Evolutionary conservation across 1,140 invertebrate species (phyloP).

Genomic region (Eueides isabella): DNA sequence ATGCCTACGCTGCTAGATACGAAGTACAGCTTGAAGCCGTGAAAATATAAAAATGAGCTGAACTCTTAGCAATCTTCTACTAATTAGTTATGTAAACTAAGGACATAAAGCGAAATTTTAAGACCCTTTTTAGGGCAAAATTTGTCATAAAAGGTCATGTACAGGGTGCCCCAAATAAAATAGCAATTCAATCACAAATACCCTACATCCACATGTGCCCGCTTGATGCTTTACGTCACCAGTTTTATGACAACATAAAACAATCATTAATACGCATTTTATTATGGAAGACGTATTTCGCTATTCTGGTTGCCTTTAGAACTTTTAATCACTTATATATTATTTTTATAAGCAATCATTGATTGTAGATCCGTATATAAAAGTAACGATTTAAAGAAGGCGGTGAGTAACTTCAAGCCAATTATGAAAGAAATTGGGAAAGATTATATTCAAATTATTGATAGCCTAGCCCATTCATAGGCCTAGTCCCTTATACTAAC

Average conservation of each 20-base stretch:
- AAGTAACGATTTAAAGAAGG: too few relatives aligned
- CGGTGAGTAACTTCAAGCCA: too few relatives aligned
- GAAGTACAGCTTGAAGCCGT: too few relatives aligned
- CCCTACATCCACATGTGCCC: slow-evolving; percentile 27
- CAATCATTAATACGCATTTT: slow-evolving; percentile 59
- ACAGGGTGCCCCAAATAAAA: slow-evolving; percentile 14
- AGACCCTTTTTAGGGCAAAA: background rate
- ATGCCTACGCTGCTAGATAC: too few relatives aligned
- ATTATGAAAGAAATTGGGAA: too few relatives aligned
- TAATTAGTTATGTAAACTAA: too few relatives aligned
- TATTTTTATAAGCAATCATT: background rate
- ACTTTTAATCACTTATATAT: background rate
- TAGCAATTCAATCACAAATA: slow-evolving; percentile 19
- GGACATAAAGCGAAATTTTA: background rate
- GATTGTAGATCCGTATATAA: too few relatives aligned
- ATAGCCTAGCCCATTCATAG: too few relatives aligned
- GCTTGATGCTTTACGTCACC: slow-evolving; percentile 16
- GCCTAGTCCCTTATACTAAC: too few relatives aligned
- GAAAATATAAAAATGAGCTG: too few relatives aligned
- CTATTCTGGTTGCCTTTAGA: slow-evolving; percentile 41
- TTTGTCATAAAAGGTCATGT: background rate
- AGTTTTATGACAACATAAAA: slow-evolving; percentile 52
- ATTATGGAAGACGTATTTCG: slow-evolving; percentile 40
- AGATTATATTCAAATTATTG: too few relatives aligned
- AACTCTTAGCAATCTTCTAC: too few relatives aligned